Evolutionary conservation across 2,888 invertebrate genomes (phyloP), one percentile per base, ranked within the genome.

Genomic region (Eupithecia dodoneata): DNA sequence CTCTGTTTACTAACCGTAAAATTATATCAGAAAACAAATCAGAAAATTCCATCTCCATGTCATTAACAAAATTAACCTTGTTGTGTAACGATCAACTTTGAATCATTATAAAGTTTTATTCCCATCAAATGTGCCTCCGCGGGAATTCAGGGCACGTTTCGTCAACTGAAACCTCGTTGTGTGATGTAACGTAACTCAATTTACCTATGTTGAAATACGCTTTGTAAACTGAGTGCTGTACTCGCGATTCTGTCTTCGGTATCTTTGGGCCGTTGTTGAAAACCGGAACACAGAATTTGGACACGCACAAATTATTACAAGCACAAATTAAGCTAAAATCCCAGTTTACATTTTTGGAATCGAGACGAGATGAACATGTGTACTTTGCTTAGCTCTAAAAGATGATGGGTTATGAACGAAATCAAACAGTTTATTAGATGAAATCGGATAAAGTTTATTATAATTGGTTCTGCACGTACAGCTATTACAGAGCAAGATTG

Each of bases 121-220:
- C 41, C 30, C 65, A 41, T 47, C 15, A 66, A 65, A 66, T 52
- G 72, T 71, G 52, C 47, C 18, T 66, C 42, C 71, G 55, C 45
- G 55, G 44, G 65, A 71, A 75, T 75, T 77, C 77, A 55, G 45
- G 41, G 65, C 74, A 72, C 75, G 77, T 45, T 77, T 74, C 71
- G 15, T 66, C 52, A 77, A 74, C 76, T 75, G 42, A 63, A 77
- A 77, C 66, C 71, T 67, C 66, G 63, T 65, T 55, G 66, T 73
- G 71, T 73, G 72, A 52, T 55, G 75, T 73, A 73, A 73, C 75
- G 71, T 71, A 75, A 75, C 75, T 70, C 73, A 78, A 78, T 78
- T 63, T 78, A 30, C 30, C 30, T 72, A 6, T 52, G 73, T 78
- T 73, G 75, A 71, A 71, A 75, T 77, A 70, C 72, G 70, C 72